Evolutionary conservation across 2,797 vertebrate genomes (phyloP).

Genomic region (Gephyroberyx darwinii): DNA sequence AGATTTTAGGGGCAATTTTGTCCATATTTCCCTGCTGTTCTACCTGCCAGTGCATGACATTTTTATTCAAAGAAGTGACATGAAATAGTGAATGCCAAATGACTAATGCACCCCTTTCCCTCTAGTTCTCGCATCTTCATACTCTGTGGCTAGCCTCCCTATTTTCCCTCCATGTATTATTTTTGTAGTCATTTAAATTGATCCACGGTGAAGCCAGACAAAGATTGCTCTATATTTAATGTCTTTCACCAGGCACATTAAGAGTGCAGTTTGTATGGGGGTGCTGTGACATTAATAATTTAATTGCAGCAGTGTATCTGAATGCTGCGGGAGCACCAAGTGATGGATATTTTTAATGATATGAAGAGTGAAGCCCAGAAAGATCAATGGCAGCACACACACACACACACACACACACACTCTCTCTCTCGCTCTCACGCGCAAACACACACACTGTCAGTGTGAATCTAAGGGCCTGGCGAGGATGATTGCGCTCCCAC

Average conservation of each 20-base stretch:
- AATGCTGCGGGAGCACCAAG: slow-evolving; percentile 66
- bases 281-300: slow-evolving; percentile 78
- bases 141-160: slow-evolving; percentile 37
- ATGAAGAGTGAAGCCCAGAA: slow-evolving; percentile 66
- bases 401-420: slow-evolving; percentile 28
- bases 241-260: slow-evolving; percentile 75
- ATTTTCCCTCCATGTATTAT: slow-evolving; percentile 51
- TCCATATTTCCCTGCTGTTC: slow-evolving; percentile 58
- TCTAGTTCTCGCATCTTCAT: slow-evolving; percentile 26
- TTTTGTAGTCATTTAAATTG: slow-evolving; percentile 71
- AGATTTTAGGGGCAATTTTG: slow-evolving; percentile 50
- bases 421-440: slow-evolving; percentile 14
- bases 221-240: slow-evolving; percentile 76
- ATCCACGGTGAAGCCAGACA: slow-evolving; percentile 74
- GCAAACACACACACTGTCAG: slow-evolving; percentile 45
- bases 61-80: slow-evolving; percentile 66
- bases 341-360: slow-evolving; percentile 78
- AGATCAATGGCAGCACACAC: slow-evolving; percentile 61
- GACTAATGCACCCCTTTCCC: slow-evolving; percentile 61
- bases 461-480: slow-evolving; percentile 59
- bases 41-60: slow-evolving; percentile 65
- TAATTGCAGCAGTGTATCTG: slow-evolving; percentile 76
- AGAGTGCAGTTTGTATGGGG: slow-evolving; percentile 59
- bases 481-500: slow-evolving; percentile 58
- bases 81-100: slow-evolving; percentile 63